phyloP scores from a whole-genome alignment of 2,113 vertebrate species.

The Lucifuga dentata region DNA sequence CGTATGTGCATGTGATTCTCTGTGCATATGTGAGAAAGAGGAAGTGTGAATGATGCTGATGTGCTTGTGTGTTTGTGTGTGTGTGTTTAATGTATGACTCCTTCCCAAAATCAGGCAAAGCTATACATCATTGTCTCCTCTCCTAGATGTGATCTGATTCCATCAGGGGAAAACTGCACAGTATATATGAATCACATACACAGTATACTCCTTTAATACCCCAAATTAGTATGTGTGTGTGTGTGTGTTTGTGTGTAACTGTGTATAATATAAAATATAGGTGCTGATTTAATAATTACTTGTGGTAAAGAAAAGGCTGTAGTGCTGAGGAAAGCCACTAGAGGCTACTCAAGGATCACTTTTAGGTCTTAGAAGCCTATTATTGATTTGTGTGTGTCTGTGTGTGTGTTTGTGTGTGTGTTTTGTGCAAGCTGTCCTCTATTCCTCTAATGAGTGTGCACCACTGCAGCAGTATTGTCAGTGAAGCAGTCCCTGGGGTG shows the following conservation, averaged over 20 bases:
- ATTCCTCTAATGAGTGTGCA: slow-evolving; percentile 1
- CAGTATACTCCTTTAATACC: neutral
- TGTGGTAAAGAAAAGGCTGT: slow-evolving; percentile 21
- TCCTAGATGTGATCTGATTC: too few species aligned
- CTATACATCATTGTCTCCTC: neutral
- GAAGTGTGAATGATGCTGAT: slow-evolving; percentile 50
- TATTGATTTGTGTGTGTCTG: neutral
- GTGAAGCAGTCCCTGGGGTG: slow-evolving; percentile 43
- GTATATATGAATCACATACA: too few species aligned
- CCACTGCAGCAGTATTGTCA: slow-evolving; percentile 35
- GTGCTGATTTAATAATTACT: too few species aligned
- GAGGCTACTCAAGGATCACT: slow-evolving; percentile 52
- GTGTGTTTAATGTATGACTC: slow-evolving; percentile 4
- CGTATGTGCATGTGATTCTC: slow-evolving; percentile 10
- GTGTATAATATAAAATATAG: too few species aligned
- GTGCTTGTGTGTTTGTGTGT: slow-evolving; percentile 29
- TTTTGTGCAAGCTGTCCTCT: slow-evolving; percentile 8
- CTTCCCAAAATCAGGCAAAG: neutral
- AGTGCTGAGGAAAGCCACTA: slow-evolving; percentile 46
- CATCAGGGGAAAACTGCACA: too few species aligned
- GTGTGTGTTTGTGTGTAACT: neutral
- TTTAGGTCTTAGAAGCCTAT: neutral
- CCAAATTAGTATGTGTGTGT: neutral
- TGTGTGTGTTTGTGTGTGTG: slow-evolving; percentile 1
- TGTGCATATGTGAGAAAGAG: slow-evolving; percentile 10